A percentile compares a stretch with the other conserved stretches of the same genome.
Conservation (phyloP, 2,797 vertebrate species). For the Muscicapa comitata region DNA sequence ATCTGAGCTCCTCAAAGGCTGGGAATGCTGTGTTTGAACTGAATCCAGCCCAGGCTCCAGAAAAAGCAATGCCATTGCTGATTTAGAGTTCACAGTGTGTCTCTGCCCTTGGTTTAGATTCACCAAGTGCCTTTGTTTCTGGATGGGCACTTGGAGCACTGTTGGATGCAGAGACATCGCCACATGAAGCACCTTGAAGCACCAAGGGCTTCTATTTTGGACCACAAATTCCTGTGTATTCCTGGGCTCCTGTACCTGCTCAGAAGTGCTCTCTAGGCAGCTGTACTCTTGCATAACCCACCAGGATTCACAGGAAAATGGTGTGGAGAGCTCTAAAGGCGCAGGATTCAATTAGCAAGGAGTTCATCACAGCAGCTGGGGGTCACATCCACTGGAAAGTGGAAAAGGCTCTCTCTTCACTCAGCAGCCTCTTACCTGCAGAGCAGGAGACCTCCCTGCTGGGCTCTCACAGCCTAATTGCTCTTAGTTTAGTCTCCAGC, state of each 20-base stretch:
- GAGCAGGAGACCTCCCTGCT: not conserved
- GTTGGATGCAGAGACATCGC: not conserved
- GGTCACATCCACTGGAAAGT: not conserved
- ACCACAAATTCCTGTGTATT: not conserved
- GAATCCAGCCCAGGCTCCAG: not conserved
- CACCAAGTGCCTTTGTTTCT: not conserved
- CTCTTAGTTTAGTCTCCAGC: conserved; percentile 16
- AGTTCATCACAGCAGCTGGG: not conserved
- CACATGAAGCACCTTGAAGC: not conserved
- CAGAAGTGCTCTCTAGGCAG: not conserved
- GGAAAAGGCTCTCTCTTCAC: not conserved
- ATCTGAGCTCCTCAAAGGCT: not conserved
- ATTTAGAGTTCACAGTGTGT: not conserved
- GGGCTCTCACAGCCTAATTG: conserved; percentile 11
- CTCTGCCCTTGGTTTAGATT: not conserved
- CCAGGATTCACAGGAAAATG: not conserved
- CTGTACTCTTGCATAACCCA: not conserved
- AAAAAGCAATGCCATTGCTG: not conserved
- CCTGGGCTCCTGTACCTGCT: not conserved
- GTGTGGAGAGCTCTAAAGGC: not conserved
- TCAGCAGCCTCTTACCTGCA: not conserved
- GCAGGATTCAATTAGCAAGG: not conserved
- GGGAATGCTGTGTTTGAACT: not conserved
- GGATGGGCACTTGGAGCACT: not conserved
- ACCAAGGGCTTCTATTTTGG: not conserved